Conservation (phyloP, 2,888 invertebrate genomes). For the Mactromeris polynyma region DNA sequence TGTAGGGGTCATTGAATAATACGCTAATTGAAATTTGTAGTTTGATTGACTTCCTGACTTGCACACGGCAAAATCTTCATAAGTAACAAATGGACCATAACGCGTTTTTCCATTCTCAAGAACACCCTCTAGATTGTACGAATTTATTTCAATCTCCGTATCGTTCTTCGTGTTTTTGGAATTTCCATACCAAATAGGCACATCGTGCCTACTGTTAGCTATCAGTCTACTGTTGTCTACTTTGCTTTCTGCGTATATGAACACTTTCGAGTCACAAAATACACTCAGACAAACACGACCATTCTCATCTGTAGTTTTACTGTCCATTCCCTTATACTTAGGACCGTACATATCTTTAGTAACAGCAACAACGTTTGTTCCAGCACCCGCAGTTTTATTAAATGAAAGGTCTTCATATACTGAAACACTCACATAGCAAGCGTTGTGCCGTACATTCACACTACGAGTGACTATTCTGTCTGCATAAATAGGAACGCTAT, state of each 20-base stretch:
- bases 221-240: not conserved
- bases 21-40: slow-evolving; percentile 54
- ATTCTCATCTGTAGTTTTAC: not conserved
- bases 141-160: slow-evolving; percentile 18
- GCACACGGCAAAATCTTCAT: not conserved
- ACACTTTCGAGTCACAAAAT: slow-evolving; percentile 50
- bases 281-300: slow-evolving; percentile 54
- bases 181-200: slow-evolving; percentile 13
- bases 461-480: not conserved
- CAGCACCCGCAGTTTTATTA: not conserved
- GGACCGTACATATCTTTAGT: slow-evolving; percentile 39
- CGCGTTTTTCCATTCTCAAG: not conserved
- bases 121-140: slow-evolving; percentile 18
- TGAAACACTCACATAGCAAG: slow-evolving; percentile 54
- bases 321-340: slow-evolving; percentile 39
- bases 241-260: slow-evolving; percentile 31
- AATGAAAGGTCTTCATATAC: slow-evolving; percentile 43
- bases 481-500: slow-evolving; percentile 50
- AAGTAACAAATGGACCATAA: slow-evolving; percentile 27
- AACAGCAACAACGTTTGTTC: slow-evolving; percentile 26
- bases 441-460: slow-evolving; percentile 18
- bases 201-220: not conserved
- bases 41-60: not conserved
- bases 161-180: slow-evolving; percentile 29
- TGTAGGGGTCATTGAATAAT: slow-evolving; percentile 34